A percentile compares a stretch with the other conserved stretches of the same genome.
These are phyloP conservation scores for Ascaphus truei DNA, from an alignment of 2,113 vertebrate species.

Conservation along the genomic window DNA sequence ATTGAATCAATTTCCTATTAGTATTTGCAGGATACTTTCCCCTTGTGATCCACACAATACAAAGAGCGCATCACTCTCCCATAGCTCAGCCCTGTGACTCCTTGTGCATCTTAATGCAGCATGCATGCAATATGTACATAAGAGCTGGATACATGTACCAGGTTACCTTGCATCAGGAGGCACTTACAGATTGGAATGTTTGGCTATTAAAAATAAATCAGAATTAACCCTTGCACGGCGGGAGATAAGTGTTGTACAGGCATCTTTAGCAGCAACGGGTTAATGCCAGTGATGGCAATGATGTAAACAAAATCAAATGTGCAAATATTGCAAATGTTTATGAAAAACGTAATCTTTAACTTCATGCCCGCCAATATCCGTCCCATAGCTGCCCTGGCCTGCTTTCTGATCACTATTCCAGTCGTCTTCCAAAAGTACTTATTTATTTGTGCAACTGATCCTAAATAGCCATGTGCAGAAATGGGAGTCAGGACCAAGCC, in stretches of 20 bases:
- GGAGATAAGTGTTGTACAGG: neutral
- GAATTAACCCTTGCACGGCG: neutral
- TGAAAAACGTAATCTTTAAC: too few relatives aligned
- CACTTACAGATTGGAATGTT: constrained; percentile 47
- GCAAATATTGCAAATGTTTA: constrained; percentile 28
- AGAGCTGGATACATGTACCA: constrained; percentile 5
- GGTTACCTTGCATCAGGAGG: constrained; percentile 48
- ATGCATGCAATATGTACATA: neutral
- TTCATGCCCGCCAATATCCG: too few relatives aligned
- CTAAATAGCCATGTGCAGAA: neutral
- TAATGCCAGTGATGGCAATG: constrained; percentile 44
- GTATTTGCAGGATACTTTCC: too few relatives aligned
- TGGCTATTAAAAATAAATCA: constrained; percentile 17
- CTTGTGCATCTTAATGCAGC: neutral
- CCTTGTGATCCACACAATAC: too few relatives aligned
- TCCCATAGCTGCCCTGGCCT: too few relatives aligned
- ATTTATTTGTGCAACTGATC: constrained; percentile 22
- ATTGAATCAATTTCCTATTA: too few relatives aligned
- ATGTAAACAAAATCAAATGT: constrained; percentile 35
- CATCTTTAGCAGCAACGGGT: constrained; percentile 37
- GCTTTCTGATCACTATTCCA: too few relatives aligned
- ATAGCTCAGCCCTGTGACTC: neutral
- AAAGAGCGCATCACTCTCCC: neutral
- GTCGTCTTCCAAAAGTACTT: too few relatives aligned
- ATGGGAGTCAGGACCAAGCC: neutral